Evolutionary conservation across 2,797 vertebrate species (phyloP), one percentile per base, ranked within the genome.

Genomic region (Hypotaenidia philippensis): DNA sequence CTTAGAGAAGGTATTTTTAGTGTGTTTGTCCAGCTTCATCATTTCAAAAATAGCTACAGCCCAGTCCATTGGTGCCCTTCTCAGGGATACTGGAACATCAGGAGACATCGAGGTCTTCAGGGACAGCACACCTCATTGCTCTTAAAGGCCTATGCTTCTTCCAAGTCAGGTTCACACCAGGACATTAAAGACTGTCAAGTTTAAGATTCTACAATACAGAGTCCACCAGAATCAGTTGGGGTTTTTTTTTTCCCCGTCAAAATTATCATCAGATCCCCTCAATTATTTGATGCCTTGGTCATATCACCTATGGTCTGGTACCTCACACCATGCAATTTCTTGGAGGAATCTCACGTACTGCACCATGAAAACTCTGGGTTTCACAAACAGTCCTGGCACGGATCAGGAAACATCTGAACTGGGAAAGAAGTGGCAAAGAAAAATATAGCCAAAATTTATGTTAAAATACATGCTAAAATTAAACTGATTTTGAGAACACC

Each of bases 1-100:
- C 55, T 49, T 63, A 5, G 45, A 78, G 47, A 88, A 71, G 25
- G 41, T 86, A 95, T 88, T 94, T 95, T 95, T 82, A 90, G 80
- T 56, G 52, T n/a, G 25, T 88, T 86, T 72, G 70, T 69, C 83
- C 77, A 90, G 63, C 59, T 76, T 36, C 0, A 4, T 87, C 25
- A 65, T 83, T 87, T 88, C 83, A 76, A 71, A 75, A 65, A 41
- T 13, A 93, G 65, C 65, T 83, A 16, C 0, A 0, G 65, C 27
- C 57, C 65, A 50, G 11, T 47, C 49, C 77, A 63, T 1, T 27
- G 66, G 55, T 66, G 74, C 52, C 74, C 18, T 88, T 87, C 52
- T 76, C 55, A 59, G 77, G 34, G 27, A 69, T 31, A 21, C 8
- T 45, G 41, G 32, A 93, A 60, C 52, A 82, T 5, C 55, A 76